These are phyloP conservation scores for Watsonalla binaria DNA, from an alignment of 2,888 invertebrate species.

Conservation along the genomic window DNA sequence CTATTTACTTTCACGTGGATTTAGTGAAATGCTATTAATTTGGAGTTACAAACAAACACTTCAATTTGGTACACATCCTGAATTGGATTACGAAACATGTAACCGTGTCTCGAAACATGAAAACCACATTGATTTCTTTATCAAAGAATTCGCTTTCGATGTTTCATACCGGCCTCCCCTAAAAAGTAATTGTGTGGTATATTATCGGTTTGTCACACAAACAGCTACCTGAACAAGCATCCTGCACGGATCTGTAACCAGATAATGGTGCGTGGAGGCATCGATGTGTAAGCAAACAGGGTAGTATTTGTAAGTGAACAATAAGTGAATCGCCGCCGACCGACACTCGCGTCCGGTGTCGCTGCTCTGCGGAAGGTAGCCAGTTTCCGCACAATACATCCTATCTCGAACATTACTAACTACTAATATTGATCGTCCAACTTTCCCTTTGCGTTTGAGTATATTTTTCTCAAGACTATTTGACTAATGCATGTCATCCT, in stretches of 20 bases:
- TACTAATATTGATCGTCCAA: not conserved
- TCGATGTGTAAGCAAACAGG: not conserved
- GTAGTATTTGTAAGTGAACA: not conserved
- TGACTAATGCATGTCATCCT: too few species aligned
- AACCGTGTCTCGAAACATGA: too few species aligned
- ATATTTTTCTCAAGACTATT: too few species aligned
- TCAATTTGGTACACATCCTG: too few species aligned
- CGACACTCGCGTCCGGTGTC: slow-evolving; percentile 28
- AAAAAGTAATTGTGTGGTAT: too few species aligned
- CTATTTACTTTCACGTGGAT: too few species aligned
- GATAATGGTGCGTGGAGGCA: not conserved
- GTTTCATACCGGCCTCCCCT: too few species aligned
- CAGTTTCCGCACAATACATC: slow-evolving; percentile 25
- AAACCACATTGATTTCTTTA: too few species aligned
- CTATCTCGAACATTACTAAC: slow-evolving; percentile 3
- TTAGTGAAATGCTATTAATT: too few species aligned
- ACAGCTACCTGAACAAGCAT: not conserved
- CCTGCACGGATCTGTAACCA: not conserved
- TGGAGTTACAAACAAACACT: too few species aligned
- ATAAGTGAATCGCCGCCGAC: not conserved
- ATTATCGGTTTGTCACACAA: not conserved
- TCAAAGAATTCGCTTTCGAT: too few species aligned
- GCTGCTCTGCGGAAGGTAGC: slow-evolving; percentile 21
- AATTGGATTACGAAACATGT: too few species aligned
- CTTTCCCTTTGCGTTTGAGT: not conserved